Percentiles rank a stretch among this genome's conserved stretches.
Conservation (phyloP, 64 coral and sea anemone genomes). For the Orbicella faveolata region DNA sequence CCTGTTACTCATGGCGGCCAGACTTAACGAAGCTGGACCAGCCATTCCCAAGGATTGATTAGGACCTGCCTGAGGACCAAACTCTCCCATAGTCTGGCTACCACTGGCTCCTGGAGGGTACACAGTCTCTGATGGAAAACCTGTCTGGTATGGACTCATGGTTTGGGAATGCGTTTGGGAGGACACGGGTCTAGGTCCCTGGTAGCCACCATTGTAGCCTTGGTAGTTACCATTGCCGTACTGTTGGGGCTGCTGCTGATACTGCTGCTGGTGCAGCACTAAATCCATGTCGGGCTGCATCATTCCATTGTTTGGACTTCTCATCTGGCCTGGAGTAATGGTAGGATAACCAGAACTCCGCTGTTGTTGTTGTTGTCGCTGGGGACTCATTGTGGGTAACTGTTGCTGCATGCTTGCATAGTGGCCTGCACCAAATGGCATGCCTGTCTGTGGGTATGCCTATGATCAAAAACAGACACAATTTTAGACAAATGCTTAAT, state of each 20-base stretch:
- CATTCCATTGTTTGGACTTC: slow-evolving; percentile 36
- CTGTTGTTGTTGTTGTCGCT: slow-evolving; percentile 30
- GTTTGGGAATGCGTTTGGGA: neutral
- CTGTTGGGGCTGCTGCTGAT: neutral
- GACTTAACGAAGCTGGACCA: slow-evolving; percentile 41
- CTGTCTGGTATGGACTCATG: slow-evolving; percentile 39
- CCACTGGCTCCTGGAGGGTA: slow-evolving; percentile 27
- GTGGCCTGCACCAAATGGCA: slow-evolving; percentile 10
- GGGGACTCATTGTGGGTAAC: slow-evolving; percentile 11
- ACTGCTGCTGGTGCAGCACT: slow-evolving; percentile 28
- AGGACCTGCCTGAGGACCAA: slow-evolving; percentile 28
- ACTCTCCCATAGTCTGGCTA: slow-evolving; percentile 20
- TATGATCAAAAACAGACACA: neutral
- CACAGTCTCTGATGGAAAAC: slow-evolving; percentile 11
- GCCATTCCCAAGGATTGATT: slow-evolving; percentile 12
- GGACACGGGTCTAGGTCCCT: slow-evolving; percentile 15
- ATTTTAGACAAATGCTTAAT: no score
- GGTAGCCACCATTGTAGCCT: slow-evolving; percentile 38
- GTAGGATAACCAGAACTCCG: slow-evolving; percentile 9
- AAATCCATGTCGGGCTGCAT: slow-evolving; percentile 47
- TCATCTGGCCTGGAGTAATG: slow-evolving; percentile 46
- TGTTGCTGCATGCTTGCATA: slow-evolving; percentile 36
- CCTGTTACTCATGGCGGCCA: slow-evolving; percentile 33
- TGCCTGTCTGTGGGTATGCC: slow-evolving; percentile 16
- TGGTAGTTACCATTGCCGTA: slow-evolving; percentile 51